phyloP scores from a whole-genome alignment of 2,888 invertebrate species.

The Petrophora chlorosata region DNA sequence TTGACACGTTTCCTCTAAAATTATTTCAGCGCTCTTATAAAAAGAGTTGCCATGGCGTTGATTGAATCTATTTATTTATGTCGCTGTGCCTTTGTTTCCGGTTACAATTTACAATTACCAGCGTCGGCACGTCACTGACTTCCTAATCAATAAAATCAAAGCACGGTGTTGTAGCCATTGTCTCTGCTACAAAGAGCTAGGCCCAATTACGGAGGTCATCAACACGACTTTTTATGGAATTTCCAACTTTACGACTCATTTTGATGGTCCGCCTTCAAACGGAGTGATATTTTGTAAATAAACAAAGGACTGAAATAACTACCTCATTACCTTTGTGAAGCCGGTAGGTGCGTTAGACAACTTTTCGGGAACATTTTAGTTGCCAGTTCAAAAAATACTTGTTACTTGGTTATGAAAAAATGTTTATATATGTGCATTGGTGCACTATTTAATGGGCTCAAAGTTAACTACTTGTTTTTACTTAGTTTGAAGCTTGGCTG shows the following conservation, averaged over 20 bases:
- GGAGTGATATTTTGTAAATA: constrained; percentile 84
- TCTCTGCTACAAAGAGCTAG: constrained; percentile 78
- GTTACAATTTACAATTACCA: constrained; percentile 22
- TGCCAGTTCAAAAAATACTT: constrained; percentile 53
- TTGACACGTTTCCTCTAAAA: no score
- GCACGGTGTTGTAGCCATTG: constrained; percentile 71
- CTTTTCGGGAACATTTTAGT: constrained; percentile 63
- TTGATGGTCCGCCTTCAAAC: constrained; percentile 84
- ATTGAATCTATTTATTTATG: no score
- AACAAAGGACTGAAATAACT: constrained; percentile 82
- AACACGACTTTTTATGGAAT: constrained; percentile 84
- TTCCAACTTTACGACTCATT: constrained; percentile 80
- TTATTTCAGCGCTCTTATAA: no score
- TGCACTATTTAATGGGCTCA: constrained; percentile 3
- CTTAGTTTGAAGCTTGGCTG: background rate
- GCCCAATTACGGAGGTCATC: constrained; percentile 81
- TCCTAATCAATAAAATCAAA: constrained; percentile 67
- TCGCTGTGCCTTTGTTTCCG: constrained; percentile 18
- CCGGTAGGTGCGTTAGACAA: constrained; percentile 67
- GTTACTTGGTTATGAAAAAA: constrained; percentile 41
- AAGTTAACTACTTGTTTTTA: constrained; percentile 2
- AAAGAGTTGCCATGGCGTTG: no score
- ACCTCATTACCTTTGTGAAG: constrained; percentile 80
- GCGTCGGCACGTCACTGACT: constrained; percentile 40
- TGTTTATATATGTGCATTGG: constrained; percentile 17